Evolutionary conservation across 2,797 vertebrate species (phyloP).

Genomic region (Morelia viridis): DNA sequence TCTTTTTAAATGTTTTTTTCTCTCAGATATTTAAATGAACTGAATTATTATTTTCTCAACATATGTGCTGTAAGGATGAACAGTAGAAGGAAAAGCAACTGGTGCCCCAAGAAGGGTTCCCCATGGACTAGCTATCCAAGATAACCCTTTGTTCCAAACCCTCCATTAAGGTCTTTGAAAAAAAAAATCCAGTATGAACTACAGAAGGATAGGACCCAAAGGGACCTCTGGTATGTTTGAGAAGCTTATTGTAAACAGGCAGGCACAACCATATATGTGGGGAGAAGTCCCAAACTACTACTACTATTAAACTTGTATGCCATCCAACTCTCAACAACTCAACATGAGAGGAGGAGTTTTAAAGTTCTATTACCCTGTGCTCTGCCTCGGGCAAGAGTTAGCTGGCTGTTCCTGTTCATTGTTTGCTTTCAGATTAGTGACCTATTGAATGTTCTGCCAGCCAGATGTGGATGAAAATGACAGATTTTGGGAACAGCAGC

Average conservation of each 20-base stretch:
- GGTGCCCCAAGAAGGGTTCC: neutral
- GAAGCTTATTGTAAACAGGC: neutral
- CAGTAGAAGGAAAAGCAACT: neutral
- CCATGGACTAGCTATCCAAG: neutral
- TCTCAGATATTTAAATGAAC: neutral
- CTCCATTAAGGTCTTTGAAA: neutral
- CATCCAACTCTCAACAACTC: neutral
- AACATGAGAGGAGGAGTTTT: neutral
- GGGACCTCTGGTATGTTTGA: neutral
- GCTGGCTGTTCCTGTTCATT: neutral
- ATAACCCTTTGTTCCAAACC: neutral
- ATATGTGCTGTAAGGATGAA: neutral
- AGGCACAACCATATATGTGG: neutral
- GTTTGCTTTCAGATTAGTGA: neutral
- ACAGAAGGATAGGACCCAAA: neutral
- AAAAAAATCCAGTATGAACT: neutral
- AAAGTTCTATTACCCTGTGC: neutral
- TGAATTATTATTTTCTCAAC: neutral
- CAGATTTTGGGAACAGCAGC: neutral
- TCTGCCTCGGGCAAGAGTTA: neutral
- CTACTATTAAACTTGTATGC: neutral
- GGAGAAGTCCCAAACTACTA: neutral
- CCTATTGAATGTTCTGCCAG: neutral
- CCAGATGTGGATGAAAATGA: neutral
- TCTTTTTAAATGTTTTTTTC: conserved; percentile 27